A percentile compares a stretch with the other conserved stretches of the same genome.
Evolutionary conservation across 2,797 vertebrate genomes (phyloP).

Genomic region (Aythya fuligula): DNA sequence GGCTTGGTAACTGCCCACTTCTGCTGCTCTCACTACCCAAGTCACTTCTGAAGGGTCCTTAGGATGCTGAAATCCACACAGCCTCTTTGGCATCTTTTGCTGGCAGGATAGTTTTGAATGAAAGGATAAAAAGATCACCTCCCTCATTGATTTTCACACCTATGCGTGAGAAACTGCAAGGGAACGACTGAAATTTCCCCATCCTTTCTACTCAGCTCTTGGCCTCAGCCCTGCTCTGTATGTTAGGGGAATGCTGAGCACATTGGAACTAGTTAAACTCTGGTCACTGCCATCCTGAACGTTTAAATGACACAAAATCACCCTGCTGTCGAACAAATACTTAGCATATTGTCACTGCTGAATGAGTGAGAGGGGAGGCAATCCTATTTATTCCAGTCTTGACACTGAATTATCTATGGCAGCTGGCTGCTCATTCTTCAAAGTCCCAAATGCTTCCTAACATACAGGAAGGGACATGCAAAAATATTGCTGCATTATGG

Average conservation of each 20-base stretch:
- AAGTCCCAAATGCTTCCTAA: not conserved
- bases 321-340: not conserved
- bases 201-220: not conserved
- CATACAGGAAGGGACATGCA: not conserved
- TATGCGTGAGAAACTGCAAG: not conserved
- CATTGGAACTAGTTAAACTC: not conserved
- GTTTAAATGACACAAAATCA: not conserved
- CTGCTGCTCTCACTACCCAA: not conserved
- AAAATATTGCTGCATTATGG: not conserved
- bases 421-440: not conserved
- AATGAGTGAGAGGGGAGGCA: not conserved
- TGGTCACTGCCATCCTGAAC: not conserved
- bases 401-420: not conserved
- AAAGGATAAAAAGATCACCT: not conserved
- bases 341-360: not conserved
- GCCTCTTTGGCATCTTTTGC: not conserved
- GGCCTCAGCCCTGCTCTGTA: not conserved
- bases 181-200: not conserved
- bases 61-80: not conserved
- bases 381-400: not conserved
- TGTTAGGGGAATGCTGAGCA: fast-evolving
- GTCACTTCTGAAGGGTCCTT: not conserved
- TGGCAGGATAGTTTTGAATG: not conserved
- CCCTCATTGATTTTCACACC: not conserved
- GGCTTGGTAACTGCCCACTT: not conserved